phyloP scores from a whole-genome alignment of 2,888 invertebrate genomes.

The Physocephala rufipes region DNA sequence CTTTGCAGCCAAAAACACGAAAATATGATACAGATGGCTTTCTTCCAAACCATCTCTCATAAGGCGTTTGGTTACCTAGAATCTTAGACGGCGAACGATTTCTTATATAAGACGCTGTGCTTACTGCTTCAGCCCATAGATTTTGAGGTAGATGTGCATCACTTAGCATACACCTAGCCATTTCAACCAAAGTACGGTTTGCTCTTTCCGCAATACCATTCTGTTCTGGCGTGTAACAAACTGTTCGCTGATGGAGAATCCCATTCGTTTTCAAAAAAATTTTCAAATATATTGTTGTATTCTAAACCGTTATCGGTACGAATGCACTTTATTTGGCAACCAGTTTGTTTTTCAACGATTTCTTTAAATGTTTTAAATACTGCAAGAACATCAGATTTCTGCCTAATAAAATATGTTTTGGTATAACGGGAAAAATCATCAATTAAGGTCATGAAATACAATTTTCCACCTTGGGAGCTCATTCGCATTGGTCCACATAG shows the following conservation, averaged over 20 bases:
- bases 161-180: conserved; percentile 43
- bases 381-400: conserved; percentile 34
- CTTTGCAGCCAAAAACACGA: conserved; percentile 41
- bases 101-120: conserved; percentile 43
- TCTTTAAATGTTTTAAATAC: conserved; percentile 24
- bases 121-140: conserved; percentile 45
- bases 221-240: conserved; percentile 44
- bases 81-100: conserved; percentile 43
- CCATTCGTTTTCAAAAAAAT: conserved; percentile 38
- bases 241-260: conserved; percentile 43
- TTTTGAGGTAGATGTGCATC: conserved; percentile 38
- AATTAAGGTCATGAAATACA: conserved; percentile 38
- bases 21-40: conserved; percentile 42
- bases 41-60: conserved; percentile 41
- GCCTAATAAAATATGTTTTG: conserved; percentile 19
- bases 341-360: conserved; percentile 27
- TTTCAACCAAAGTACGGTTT: conserved; percentile 45
- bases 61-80: conserved; percentile 40
- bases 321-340: conserved; percentile 31
- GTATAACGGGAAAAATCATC: conserved; percentile 35
- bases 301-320: conserved; percentile 40
- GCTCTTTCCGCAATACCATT: conserved; percentile 47
- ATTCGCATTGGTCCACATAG: conserved; percentile 38
- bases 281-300: conserved; percentile 38
- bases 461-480: conserved; percentile 33